Evolutionary conservation across 2,888 invertebrate genomes (phyloP), one percentile per base, ranked within the genome.

Genomic region (Pyralis farinalis): DNA sequence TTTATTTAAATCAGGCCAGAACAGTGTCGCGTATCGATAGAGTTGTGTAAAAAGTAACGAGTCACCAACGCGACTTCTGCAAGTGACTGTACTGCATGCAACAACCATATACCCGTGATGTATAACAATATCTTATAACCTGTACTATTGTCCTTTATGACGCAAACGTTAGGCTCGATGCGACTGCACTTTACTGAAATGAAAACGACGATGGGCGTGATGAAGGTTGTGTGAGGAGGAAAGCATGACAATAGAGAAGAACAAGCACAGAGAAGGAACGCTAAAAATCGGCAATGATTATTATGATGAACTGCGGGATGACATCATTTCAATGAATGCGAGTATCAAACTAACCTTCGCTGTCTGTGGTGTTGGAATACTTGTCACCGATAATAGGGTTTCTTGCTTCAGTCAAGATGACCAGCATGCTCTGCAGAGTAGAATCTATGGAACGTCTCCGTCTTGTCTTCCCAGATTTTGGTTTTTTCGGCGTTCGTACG

Each of bases 151-250:
- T 79, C 76, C 69, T 51, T 68, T 56, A 74, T 55, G 72, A 71
- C 51, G 76, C 75, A 79, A 65, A 64, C 57, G 60, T 71, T 74
- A 69, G 63, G 56, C 64, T 67, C 64, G 69, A 56, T 53, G 65
- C 56, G 70, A 63, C 75, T 70, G 77, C 76, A 77, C 37, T 69
- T 67, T 46, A 58, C 76, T 77, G 77, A 70, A 76, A 79, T 53
- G 63, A 72, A 58, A 78, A 73, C 57, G 65, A 71, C 60, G 52
- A 63, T 65, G 67, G 60, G 54, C 46, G 58, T 64, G 66, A 65
- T 67, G 65, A 63, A 48, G 50, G 40, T 47, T 36, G 50, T 52
- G 57, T 49, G 51, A 43, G 54, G 36, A 52, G 56, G 54, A 51
- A 63, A 68, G 66, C 70, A 60, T 64, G 53, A 53, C 46, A 51